phyloP scores from a whole-genome alignment of 1,140 invertebrate species.

The Hirudo medicinalis region DNA sequence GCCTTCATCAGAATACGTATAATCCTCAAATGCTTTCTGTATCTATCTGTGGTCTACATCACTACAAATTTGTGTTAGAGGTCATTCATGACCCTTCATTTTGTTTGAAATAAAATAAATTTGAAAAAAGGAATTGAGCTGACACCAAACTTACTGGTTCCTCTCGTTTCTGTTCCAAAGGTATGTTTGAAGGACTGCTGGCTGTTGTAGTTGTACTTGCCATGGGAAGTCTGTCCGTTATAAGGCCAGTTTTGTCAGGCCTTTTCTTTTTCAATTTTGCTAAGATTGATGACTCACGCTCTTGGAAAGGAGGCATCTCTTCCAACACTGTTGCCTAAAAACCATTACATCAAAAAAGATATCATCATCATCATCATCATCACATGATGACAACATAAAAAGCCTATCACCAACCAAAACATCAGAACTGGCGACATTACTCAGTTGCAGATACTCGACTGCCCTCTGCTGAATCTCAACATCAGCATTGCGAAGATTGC shows the following conservation, averaged over 20 bases:
- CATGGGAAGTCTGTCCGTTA: background rate
- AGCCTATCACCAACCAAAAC: slow-evolving; percentile 56
- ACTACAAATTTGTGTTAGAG: no score
- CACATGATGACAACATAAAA: background rate
- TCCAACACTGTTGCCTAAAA: slow-evolving; percentile 85
- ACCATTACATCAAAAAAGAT: background rate
- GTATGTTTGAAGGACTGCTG: slow-evolving; percentile 23
- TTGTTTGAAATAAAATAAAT: no score
- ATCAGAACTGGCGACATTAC: slow-evolving; percentile 88
- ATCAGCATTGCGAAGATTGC: slow-evolving; percentile 89
- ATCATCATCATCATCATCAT: background rate
- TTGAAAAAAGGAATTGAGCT: no score
- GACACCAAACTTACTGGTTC: no score
- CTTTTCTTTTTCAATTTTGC: slow-evolving; percentile 87
- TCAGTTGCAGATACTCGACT: slow-evolving; percentile 91
- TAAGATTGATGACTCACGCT: slow-evolving; percentile 83
- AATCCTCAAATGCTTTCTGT: no score
- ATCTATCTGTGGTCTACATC: no score
- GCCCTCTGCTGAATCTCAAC: slow-evolving; percentile 97
- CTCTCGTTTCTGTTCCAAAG: background rate
- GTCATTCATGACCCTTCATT: no score
- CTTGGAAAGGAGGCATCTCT: slow-evolving; percentile 99
- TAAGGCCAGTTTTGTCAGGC: slow-evolving; percentile 24
- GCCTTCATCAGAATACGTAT: no score
- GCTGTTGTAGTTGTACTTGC: background rate